phyloP scores from a whole-genome alignment of 2,113 vertebrate species.

The Semnopithecus entellus region DNA sequence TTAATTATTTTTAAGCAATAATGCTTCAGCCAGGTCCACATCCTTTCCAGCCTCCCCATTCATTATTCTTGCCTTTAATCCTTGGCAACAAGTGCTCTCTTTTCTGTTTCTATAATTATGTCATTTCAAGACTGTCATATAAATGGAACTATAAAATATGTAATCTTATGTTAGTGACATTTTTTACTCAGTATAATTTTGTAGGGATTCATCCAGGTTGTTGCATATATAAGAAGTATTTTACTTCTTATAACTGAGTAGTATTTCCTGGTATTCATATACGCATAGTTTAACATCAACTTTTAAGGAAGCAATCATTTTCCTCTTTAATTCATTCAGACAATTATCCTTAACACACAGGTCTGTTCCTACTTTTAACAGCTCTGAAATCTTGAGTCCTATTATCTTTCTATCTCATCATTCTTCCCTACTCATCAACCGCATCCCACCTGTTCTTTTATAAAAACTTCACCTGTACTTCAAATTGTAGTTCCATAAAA shows the following conservation, averaged over 20 bases:
- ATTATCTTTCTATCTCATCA: background rate
- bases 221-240: background rate
- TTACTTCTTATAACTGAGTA: background rate
- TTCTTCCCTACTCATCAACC: background rate
- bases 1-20: background rate
- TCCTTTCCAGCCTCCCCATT: background rate
- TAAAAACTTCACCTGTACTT: background rate
- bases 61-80: background rate
- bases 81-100: background rate
- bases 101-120: background rate
- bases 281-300: too few relatives aligned
- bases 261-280: background rate
- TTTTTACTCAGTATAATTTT: background rate
- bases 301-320: background rate
- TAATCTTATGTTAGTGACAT: background rate
- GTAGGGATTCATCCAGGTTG: background rate
- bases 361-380: background rate
- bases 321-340: background rate
- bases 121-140: background rate
- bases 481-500: background rate
- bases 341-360: background rate
- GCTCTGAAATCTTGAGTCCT: background rate
- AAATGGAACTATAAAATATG: background rate
- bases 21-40: background rate
- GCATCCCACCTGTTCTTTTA: background rate